A percentile compares a stretch with the other conserved stretches of the same genome.
phyloP scores from a whole-genome alignment of 1,140 invertebrate species.

The Bathynomus jamesi region DNA sequence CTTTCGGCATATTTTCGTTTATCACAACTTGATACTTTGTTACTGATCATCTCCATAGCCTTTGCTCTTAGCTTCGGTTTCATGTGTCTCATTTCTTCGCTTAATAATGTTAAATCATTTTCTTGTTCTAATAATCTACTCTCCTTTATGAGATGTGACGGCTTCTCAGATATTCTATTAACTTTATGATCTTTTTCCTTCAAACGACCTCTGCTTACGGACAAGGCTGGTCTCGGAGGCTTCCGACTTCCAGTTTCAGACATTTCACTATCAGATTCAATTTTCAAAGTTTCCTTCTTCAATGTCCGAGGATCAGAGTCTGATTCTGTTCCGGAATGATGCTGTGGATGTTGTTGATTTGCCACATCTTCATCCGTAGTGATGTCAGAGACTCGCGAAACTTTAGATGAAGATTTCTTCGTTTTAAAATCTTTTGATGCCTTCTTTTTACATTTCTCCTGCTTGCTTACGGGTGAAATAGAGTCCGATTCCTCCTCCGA shows the following conservation, averaged over 20 bases:
- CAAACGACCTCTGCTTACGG: background rate
- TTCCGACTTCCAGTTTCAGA: constrained; percentile 21
- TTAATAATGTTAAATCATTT: background rate
- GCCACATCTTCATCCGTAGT: constrained; percentile 29
- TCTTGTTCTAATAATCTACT: constrained; percentile 6
- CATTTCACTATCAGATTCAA: constrained; percentile 13
- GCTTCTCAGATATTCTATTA: constrained; percentile 11
- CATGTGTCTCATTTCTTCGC: constrained; percentile 23
- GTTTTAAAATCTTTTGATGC: background rate
- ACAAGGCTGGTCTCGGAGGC: constrained; percentile 9
- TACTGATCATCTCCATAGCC: constrained; percentile 20
- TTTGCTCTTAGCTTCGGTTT: constrained; percentile 29
- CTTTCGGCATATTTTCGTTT: constrained; percentile 16
- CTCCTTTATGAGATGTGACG: constrained; percentile 21
- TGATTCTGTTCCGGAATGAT: background rate
- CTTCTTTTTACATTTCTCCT: constrained; percentile 38
- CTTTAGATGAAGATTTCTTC: constrained; percentile 27
- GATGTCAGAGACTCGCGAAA: constrained; percentile 28
- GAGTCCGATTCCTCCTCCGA: constrained; percentile 25
- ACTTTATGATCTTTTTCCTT: constrained; percentile 21
- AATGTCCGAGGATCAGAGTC: background rate
- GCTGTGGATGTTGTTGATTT: constrained; percentile 7
- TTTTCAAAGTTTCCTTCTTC: background rate
- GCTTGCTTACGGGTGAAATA: constrained; percentile 29
- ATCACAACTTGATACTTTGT: constrained; percentile 18